Evolutionary conservation across 2,113 vertebrate genomes (phyloP).

Genomic region (Oryzias javanicus): DNA sequence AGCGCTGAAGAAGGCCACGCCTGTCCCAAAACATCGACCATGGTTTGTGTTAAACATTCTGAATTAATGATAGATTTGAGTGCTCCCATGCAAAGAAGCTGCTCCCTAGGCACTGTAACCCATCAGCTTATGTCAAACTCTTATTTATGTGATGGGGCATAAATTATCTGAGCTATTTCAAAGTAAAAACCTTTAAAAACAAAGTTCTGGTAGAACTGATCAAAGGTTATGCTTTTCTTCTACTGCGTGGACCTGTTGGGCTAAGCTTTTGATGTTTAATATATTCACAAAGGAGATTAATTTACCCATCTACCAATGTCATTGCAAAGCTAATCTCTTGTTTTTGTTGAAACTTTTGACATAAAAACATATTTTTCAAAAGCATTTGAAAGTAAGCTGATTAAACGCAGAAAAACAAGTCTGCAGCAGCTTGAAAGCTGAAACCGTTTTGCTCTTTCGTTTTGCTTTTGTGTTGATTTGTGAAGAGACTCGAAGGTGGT

Average conservation of each 20-base stretch:
- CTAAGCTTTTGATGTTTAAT: slow-evolving; percentile 20
- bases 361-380: slow-evolving; percentile 16
- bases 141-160: neutral
- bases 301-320: slow-evolving; percentile 24
- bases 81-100: no score
- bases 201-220: neutral
- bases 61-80: no score
- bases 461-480: slow-evolving; percentile 31
- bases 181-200: neutral
- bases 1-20: no score
- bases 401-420: slow-evolving; percentile 16
- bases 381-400: slow-evolving; percentile 13
- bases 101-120: no score
- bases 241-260: slow-evolving; percentile 7
- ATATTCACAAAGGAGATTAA: slow-evolving; percentile 53
- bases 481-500: slow-evolving; percentile 34
- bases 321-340: slow-evolving; percentile 45
- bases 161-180: neutral
- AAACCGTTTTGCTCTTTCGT: slow-evolving; percentile 6
- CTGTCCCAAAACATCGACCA: no score
- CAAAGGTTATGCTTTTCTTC: slow-evolving; percentile 9
- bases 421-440: slow-evolving; percentile 13
- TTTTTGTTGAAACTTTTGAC: slow-evolving; percentile 32
- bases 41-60: no score
- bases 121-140: no score